Base-by-base conservation (phyloP, 2,888 invertebrate species). In the Lasioglossum zephyrum region DNA sequence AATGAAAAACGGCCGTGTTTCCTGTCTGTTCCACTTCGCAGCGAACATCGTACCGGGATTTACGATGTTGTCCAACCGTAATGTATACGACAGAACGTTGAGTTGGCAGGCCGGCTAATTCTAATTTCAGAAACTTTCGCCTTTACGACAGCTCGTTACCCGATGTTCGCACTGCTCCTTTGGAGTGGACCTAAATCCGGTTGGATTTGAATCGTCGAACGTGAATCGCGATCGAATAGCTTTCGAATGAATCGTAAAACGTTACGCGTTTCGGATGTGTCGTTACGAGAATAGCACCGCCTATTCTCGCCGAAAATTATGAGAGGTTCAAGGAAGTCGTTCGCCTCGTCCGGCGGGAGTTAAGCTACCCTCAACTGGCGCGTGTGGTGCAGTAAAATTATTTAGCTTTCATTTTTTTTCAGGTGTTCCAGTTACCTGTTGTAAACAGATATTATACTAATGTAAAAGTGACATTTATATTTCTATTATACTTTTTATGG, bases 121-220 rank as follows among this genome's bases (percentile, higher is more conserved):
- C 86, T 86, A 87, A 86, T 83, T 85, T 82, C 82, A 41, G 77
- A 70, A 57, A 78, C 44, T 81, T 66, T 47, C 13, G 53, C 47
- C 36, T 77, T 82, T 79, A 81, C 82, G 66, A 63, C 66, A 57
- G 16, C 31, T 80, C 78, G 31, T 75, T 60, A 41, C n/a, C 76
- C 4, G 26, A 70, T 70, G 49, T 53, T 44, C n/a, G 69, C 41
- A 9, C 4, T 8, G 41, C 41, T 22, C 69, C 4, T 18, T 22
- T 47, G 16, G 36, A 31, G 16, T 4, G 41, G 36, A 2, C 31
- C n/a, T 9, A 11, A 31, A 44, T 22, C n/a, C 18, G 41, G 22
- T 31, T 1, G 6, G 26, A 31, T 2, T 31, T 11, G 60, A 31
- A 63, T 26, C 39, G 22, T 44, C 60, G 60, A 75, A 63, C 60